These are phyloP conservation scores for Vollenhovia emeryi DNA, from an alignment of 1,140 invertebrate genomes.

Conservation along the genomic window DNA sequence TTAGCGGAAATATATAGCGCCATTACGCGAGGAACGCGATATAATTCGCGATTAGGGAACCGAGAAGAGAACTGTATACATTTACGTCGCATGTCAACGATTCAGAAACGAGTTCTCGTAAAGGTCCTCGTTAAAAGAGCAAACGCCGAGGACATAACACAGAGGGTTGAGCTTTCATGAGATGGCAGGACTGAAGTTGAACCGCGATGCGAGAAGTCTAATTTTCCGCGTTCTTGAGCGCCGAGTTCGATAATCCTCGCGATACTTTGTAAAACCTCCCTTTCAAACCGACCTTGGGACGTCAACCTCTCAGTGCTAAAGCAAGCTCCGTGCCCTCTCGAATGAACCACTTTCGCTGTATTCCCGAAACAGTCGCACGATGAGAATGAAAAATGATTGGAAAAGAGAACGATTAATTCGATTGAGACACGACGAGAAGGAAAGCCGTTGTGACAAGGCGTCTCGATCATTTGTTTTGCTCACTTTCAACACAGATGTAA, in stretches of 20 bases:
- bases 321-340: not conserved
- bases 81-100: slow-evolving; percentile 23
- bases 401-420: not conserved
- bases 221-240: slow-evolving; percentile 78
- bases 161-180: not conserved
- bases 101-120: slow-evolving; percentile 52
- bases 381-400: not conserved
- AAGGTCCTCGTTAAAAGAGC: slow-evolving; percentile 58
- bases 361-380: not conserved
- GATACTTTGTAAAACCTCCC: slow-evolving; percentile 73
- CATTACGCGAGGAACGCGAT: not conserved
- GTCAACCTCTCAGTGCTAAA: slow-evolving; percentile 67
- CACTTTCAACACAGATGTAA: not conserved
- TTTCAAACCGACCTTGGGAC: slow-evolving; percentile 54
- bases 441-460: not conserved
- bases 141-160: slow-evolving; percentile 44
- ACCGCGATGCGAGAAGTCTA: slow-evolving; percentile 64
- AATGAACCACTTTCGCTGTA: slow-evolving; percentile 7
- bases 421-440: not conserved
- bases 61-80: not conserved
- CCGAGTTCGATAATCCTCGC: slow-evolving; percentile 75
- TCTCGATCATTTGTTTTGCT: not conserved
- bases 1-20: not conserved
- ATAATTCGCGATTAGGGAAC: not conserved
- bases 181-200: slow-evolving; percentile 44